Evolutionary conservation across 2,113 vertebrate species (phyloP), one percentile per base, ranked within the genome.

Genomic region (Aplodontia rufa): DNA sequence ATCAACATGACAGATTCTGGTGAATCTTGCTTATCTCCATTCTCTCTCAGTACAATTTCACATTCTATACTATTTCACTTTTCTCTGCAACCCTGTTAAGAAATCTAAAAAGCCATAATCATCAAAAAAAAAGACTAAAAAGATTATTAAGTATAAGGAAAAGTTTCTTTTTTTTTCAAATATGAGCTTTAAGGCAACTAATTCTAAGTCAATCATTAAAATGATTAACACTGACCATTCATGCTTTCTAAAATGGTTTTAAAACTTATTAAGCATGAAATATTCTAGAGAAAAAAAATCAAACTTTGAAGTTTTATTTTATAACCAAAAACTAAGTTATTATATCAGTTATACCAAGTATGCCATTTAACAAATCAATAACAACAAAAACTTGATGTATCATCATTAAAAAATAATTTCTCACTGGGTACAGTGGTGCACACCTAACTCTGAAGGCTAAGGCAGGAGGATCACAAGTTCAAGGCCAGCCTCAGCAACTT

Each of bases 321-420:
- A 37, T 71, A 93, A 87, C 28, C 9, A 72, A 92, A 89, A 81
- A 32, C 45, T 78, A 86, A 66, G 72, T 49, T 51, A 69, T 37
- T 82, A n/a, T 8, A 94, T 4, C 37, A 94, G 19, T 79, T n/a
- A 32, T 92, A 92, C 74, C 24, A 87, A 74, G 53, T 22, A 89
- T 80, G 11, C 11, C 37, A 94, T 72, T 49, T 89, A 78, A 88
- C 22, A 83, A 87, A 81, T 83, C 1, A 55, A 66, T 13, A 85
- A 37, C 17, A 51, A 81, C 3, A 35, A 91, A 93, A 93, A 58
- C 24, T 24, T 88, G 66, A 93, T 19, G 28, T 26, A 96, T 83
- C 28, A 76, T 49, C 37, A 95, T 68, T 88, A 75, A 94, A 89
- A 87, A 92, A 81, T 40, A 86, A 86, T 58, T 75, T 68, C 17